Evolutionary conservation across 2,888 invertebrate genomes (phyloP), one percentile per base, ranked within the genome.

Genomic region (Apocheima hispidaria): DNA sequence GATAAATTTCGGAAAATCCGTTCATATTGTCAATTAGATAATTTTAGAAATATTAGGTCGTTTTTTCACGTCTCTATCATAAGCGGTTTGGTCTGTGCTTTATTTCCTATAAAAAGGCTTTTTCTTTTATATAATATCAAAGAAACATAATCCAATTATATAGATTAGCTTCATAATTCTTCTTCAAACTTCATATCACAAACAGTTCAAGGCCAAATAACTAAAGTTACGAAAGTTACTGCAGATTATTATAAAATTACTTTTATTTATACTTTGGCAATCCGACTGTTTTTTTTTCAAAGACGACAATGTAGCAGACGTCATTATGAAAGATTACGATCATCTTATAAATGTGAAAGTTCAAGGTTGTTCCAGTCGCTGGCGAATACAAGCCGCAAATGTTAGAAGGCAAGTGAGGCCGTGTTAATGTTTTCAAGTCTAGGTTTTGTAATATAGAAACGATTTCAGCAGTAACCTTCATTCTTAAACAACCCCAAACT

Each of bases 301-400:
- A 18, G 20, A 46, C 46, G 16, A 28, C 28, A 46, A 30, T 46
- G 20, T 20, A 30, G 18, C 46, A 46, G 18, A 46, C 46, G 6
- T 46, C 18, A 18, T 46, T 20, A 30, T 20, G 20, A 20, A 20
- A 46, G 30, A 30, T 46, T 46, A 7, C 18, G 46, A 46, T 20
- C 46, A 6, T 40, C 28, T 30, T 51, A 28, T 1, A 21, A 38
- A 51, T 51, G 40, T 20, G 51, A 51, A 51, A 51, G 51, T 51
- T 51, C 51, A 51, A 51, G 51, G 51, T 46, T 55, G 35, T 26
- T 28, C 18, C 44, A 14, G n/a, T 30, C 38, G 28, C 16, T 7
- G 28, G 21, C 2, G 49, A 18, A 40, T 38, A 36, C 12, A 20
- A 40, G 41, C 51, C 51, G 40, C 51, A 26, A 38, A 50, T 50